Evolutionary conservation across 2,888 invertebrate genomes (phyloP), one percentile per base, ranked within the genome.

Genomic region (Papilio elwesi): DNA sequence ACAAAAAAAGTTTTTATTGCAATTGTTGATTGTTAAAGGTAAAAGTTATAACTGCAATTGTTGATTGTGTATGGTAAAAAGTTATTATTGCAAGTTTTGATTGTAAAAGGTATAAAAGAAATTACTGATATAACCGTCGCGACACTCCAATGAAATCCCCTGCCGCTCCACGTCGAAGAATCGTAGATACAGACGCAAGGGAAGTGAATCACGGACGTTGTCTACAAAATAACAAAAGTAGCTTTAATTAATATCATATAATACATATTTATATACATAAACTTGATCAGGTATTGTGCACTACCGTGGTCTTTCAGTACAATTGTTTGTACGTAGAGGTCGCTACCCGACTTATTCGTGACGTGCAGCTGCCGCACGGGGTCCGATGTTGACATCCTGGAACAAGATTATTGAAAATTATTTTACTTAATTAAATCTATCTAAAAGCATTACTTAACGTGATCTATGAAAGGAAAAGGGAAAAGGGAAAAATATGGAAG

Each of bases 151-250:
- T 73, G 76, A 53, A 75, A 79, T 0, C 51, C 53, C 10, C 70
- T 64, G 73, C 6, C 75, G 76, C 0, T 66, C 71, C 0, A 77
- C 70, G 13, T 90, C 90, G 72, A 75, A 80, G 52, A 87, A 77
- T 2, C 89, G 85, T 62, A 90, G 16, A 77, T 90, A 90, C 65
- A 92, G 74, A 0, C 92, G 84, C 53, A 92, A 85, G 2, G 91
- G 90, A 10, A 86, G 78, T 51, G 47, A 72, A n/a, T 85, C 83
- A 70, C 84, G 83, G 3, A 67, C 59, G 15, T 80, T 76, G 10
- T 83, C 91, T 91, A 82, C 11, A 76, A 77, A 12, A 66, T 3
- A 7, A 59, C 11, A n/a, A 36, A 16, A 36, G 3, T 12, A 13
- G 1, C 8, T 10, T 36, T 13, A 26, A 26, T 26, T 26, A 26